These are phyloP conservation scores for Drosophila orena DNA, from an alignment of 1,140 invertebrate species.

Conservation along the genomic window DNA sequence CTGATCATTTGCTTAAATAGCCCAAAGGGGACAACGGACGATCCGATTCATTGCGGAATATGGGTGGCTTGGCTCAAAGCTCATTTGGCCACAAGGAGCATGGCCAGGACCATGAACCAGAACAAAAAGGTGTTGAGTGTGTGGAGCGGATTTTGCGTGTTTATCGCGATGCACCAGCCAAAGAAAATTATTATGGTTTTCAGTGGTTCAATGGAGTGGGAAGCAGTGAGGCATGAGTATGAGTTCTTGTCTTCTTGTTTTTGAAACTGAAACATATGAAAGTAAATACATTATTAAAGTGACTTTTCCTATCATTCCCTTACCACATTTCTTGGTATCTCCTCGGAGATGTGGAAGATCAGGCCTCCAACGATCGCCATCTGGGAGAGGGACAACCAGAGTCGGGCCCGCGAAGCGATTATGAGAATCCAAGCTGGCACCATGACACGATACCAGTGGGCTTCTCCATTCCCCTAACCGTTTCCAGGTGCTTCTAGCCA, in stretches of 20 bases:
- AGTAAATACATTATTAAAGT: neutral
- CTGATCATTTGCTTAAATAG: slow-evolving; percentile 82
- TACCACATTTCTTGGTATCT: slow-evolving; percentile 16
- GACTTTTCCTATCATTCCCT: too few species aligned
- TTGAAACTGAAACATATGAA: neutral
- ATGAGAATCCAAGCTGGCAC: slow-evolving; percentile 36
- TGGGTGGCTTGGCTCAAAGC: slow-evolving; percentile 75
- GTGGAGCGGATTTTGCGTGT: slow-evolving; percentile 68
- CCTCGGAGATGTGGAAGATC: slow-evolving; percentile 17
- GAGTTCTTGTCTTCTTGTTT: too few species aligned
- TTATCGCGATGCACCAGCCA: slow-evolving; percentile 66
- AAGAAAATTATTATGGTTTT: slow-evolving; percentile 59
- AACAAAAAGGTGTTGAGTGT: slow-evolving; percentile 57
- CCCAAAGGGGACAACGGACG: slow-evolving; percentile 62
- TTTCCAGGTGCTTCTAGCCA: slow-evolving; percentile 12
- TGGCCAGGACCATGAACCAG: slow-evolving; percentile 13
- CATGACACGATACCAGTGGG: slow-evolving; percentile 18
- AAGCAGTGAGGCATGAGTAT: neutral
- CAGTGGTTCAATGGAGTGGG: slow-evolving; percentile 26
- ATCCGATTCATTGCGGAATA: slow-evolving; percentile 62
- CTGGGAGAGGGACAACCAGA: slow-evolving; percentile 14
- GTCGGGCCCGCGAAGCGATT: slow-evolving; percentile 19
- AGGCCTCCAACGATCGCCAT: slow-evolving; percentile 32
- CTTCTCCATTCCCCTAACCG: neutral
- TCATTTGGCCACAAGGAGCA: slow-evolving; percentile 34